A percentile compares a stretch with the other conserved stretches of the same genome.
Evolutionary conservation across 2,797 vertebrate species (phyloP).

Genomic region (Tachyglossus aculeatus): DNA sequence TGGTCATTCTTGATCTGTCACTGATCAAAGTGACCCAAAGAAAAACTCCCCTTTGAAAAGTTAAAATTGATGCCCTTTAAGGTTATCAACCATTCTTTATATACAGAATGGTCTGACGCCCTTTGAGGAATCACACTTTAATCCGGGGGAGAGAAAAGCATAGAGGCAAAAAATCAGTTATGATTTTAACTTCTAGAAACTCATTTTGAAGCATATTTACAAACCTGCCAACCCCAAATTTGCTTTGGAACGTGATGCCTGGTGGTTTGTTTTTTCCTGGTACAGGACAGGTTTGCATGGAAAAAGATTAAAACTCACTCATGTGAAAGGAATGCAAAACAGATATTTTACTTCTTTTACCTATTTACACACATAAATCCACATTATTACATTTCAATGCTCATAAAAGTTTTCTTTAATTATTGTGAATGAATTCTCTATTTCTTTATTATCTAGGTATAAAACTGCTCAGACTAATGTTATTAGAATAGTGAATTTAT

Average conservation of each 20-base stretch:
- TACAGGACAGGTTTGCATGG: constrained; percentile 1
- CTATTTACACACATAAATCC: constrained; percentile 29
- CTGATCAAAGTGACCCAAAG: constrained; percentile 85
- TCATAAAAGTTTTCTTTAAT: constrained; percentile 34
- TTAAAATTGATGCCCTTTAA: constrained; percentile 72
- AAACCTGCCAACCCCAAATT: constrained; percentile 31
- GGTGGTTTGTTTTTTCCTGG: constrained; percentile 18
- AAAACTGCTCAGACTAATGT: constrained; percentile 10
- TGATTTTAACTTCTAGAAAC: constrained; percentile 58
- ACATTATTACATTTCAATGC: constrained; percentile 35
- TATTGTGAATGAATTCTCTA: constrained; percentile 29
- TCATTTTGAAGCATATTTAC: constrained; percentile 45
- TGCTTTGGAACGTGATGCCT: constrained; percentile 29
- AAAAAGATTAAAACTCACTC: constrained; percentile 17
- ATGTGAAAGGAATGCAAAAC: constrained; percentile 23
- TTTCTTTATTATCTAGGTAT: constrained; percentile 10
- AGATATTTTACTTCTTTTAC: constrained; percentile 18
- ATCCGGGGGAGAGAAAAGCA: constrained; percentile 52
- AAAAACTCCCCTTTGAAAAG: constrained; percentile 80
- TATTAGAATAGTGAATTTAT: constrained; percentile 14
- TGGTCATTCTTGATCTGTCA: constrained; percentile 88
- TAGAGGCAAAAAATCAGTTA: constrained; percentile 33
- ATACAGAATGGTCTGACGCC: constrained; percentile 51
- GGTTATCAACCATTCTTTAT: constrained; percentile 73
- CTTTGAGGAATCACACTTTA: constrained; percentile 57